phyloP scores from a whole-genome alignment of 1,140 invertebrate species.

The Lasaia peninsularis region DNA sequence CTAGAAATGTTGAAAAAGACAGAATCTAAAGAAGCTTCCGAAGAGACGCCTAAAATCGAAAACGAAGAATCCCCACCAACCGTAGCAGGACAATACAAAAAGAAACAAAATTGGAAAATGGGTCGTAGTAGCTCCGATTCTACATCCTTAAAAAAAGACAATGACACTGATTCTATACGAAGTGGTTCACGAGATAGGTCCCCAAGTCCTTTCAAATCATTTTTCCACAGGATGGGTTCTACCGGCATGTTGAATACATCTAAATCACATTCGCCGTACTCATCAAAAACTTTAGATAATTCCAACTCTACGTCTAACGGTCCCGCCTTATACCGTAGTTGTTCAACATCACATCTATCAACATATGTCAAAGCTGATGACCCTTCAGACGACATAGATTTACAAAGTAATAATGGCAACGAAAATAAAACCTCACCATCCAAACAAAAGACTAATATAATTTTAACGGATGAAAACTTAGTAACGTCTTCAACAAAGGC shows the following conservation, averaged over 20 bases:
- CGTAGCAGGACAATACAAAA: slow-evolving; percentile 63
- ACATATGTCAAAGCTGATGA: slow-evolving; percentile 88
- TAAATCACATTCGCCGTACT: slow-evolving; percentile 72
- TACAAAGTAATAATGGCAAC: slow-evolving; percentile 74
- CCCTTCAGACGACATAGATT: slow-evolving; percentile 86
- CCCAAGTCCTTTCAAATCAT: slow-evolving; percentile 83
- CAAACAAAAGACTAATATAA: slow-evolving; percentile 54
- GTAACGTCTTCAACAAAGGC: slow-evolving; percentile 77
- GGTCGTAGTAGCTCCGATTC: slow-evolving; percentile 72
- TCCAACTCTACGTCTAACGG: slow-evolving; percentile 72
- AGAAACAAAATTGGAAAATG: slow-evolving; percentile 75
- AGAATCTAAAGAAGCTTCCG: slow-evolving; percentile 78
- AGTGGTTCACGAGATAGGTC: slow-evolving; percentile 75
- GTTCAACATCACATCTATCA: slow-evolving; percentile 85
- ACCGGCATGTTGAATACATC: slow-evolving; percentile 85
- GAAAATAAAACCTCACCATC: slow-evolving; percentile 57
- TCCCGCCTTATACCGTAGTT: slow-evolving; percentile 82
- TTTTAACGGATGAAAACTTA: slow-evolving; percentile 56
- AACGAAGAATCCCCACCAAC: slow-evolving; percentile 44
- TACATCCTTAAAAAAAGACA: slow-evolving; percentile 61
- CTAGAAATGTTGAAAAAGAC: slow-evolving; percentile 85
- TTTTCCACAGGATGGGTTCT: slow-evolving; percentile 86
- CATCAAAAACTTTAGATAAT: slow-evolving; percentile 54
- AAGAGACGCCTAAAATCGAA: slow-evolving; percentile 45
- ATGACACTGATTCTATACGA: slow-evolving; percentile 65